Conservation (phyloP, 2,888 invertebrate species). For the Pristionchus arcanus region DNA sequence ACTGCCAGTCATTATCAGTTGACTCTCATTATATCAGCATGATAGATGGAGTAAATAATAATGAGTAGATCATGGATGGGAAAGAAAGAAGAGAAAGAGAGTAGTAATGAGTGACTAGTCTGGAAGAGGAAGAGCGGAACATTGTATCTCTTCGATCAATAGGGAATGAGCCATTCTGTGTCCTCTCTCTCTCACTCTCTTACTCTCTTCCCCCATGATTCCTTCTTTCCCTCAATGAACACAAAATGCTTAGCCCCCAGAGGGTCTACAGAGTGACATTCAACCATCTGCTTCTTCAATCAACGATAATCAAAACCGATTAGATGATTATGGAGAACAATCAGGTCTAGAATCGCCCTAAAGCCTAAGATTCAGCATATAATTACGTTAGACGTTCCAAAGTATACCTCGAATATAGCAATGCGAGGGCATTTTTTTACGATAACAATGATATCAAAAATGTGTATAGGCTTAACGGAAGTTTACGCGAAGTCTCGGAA, state of each 20-base stretch:
- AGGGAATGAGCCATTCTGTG: conserved; percentile 48
- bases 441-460: no score
- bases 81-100: neutral
- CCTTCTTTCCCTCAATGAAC: conserved; percentile 37
- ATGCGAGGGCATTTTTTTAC: no score
- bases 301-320: neutral
- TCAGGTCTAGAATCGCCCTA: neutral
- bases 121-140: conserved; percentile 33
- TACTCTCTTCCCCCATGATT: conserved; percentile 19
- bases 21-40: neutral
- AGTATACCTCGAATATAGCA: no score
- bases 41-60: neutral
- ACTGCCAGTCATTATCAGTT: neutral
- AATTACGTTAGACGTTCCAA: no score
- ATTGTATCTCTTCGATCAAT: conserved; percentile 51
- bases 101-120: conserved; percentile 28
- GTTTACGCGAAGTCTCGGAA: no score
- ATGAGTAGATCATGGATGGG: conserved; percentile 19
- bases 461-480: no score
- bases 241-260: conserved; percentile 23
- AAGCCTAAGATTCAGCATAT: no score
- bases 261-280: neutral
- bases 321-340: neutral
- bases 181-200: conserved; percentile 29
- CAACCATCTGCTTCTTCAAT: neutral